These are phyloP conservation scores for Rhodophaea formosa DNA, from an alignment of 2,888 invertebrate genomes.

Conservation along the genomic window DNA sequence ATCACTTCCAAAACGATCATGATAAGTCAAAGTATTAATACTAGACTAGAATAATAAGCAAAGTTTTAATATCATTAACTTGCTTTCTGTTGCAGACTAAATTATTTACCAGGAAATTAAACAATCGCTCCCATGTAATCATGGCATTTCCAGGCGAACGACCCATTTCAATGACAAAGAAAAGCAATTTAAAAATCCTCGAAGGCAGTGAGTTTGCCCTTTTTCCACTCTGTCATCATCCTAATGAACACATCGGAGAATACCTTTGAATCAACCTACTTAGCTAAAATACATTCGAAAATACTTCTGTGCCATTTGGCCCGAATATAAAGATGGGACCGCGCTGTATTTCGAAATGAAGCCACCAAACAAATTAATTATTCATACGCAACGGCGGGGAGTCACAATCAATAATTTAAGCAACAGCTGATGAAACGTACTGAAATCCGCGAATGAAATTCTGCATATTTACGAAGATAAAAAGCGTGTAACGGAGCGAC, in stretches of 20 bases:
- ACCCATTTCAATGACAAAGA: constrained; percentile 54
- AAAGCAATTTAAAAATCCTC: constrained; percentile 51
- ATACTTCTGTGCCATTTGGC: constrained; percentile 19
- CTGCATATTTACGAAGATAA: constrained; percentile 33
- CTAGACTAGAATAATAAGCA: background rate
- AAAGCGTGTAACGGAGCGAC: constrained; percentile 29
- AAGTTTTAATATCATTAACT: background rate
- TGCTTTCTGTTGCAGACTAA: background rate
- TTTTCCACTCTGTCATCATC: constrained; percentile 43
- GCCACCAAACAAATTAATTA: constrained; percentile 40
- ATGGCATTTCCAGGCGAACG: constrained; percentile 28
- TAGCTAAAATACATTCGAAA: constrained; percentile 25
- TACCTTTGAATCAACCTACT: constrained; percentile 30
- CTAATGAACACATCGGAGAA: constrained; percentile 48
- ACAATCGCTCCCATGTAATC: constrained; percentile 24
- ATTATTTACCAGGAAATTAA: constrained; percentile 15
- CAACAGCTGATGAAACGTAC: constrained; percentile 35
- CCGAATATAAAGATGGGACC: constrained; percentile 33
- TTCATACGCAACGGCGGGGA: constrained; percentile 36
- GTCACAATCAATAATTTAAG: constrained; percentile 44
- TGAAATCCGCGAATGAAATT: constrained; percentile 28
- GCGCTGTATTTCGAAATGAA: constrained; percentile 34
- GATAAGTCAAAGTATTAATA: background rate
- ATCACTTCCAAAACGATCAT: background rate
- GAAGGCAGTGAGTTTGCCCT: constrained; percentile 35